Evolutionary conservation across 1,140 invertebrate genomes (phyloP).

Genomic region (Microplitis mediator): DNA sequence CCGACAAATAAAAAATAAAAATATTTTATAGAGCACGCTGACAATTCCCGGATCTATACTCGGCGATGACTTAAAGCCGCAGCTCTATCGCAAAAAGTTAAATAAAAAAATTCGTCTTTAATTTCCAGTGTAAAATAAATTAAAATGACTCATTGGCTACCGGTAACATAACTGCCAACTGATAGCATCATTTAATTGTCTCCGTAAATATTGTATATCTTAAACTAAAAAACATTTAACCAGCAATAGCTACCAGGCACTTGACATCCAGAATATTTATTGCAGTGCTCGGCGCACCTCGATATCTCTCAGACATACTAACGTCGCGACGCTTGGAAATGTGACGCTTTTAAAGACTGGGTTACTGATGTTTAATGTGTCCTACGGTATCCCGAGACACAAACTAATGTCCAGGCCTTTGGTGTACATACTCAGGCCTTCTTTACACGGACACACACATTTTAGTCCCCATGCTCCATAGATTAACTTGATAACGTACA

Average conservation of each 20-base stretch:
- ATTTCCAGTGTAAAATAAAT: no score
- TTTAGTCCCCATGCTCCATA: not conserved
- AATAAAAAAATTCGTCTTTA: no score
- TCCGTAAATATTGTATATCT: not conserved
- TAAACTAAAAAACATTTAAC: not conserved
- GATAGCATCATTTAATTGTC: no score
- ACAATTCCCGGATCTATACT: no score
- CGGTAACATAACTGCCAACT: no score
- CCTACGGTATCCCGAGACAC: constrained; percentile 54
- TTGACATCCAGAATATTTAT: constrained; percentile 12
- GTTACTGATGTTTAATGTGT: constrained; percentile 60
- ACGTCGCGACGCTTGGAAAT: constrained; percentile 34
- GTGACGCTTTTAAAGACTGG: constrained; percentile 41
- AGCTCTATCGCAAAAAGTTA: no score
- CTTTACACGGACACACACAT: not conserved
- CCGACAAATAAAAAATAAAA: no score
- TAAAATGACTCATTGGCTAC: not conserved
- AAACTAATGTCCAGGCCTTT: constrained; percentile 56
- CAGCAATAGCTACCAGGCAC: no score
- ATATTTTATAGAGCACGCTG: no score
- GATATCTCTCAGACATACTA: constrained; percentile 26
- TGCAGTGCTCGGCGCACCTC: not conserved
- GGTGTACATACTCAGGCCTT: constrained; percentile 32
- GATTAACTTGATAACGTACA: constrained; percentile 26
- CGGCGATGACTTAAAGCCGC: no score